These are phyloP conservation scores for Palythoa grandis DNA, from an alignment of 92 coral and sea anemone species.

Conservation along the genomic window DNA sequence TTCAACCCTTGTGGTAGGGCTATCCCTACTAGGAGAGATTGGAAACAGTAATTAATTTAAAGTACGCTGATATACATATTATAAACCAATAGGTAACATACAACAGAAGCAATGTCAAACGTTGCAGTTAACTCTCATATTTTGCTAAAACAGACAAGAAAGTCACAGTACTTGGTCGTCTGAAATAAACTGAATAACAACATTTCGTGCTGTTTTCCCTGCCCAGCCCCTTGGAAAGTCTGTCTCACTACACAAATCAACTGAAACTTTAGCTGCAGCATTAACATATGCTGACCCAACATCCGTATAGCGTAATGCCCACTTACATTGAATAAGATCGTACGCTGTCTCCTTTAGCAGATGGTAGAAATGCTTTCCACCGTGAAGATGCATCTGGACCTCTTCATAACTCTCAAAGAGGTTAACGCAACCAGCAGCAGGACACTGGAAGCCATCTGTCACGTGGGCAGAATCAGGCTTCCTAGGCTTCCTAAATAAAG, in stretches of 20 bases:
- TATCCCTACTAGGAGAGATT: neutral
- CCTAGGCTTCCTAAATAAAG: neutral
- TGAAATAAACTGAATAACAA: neutral
- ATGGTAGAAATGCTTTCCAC: constrained; percentile 43
- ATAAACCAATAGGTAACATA: too few relatives aligned
- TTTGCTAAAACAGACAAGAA: neutral
- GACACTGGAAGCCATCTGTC: constrained; percentile 20
- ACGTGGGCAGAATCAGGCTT: neutral
- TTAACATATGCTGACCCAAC: neutral
- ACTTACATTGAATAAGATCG: constrained; percentile 34
- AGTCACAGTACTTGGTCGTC: neutral
- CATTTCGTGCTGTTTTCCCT: neutral
- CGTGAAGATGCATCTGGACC: constrained; percentile 54
- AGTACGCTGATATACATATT: too few relatives aligned
- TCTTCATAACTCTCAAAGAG: constrained; percentile 19
- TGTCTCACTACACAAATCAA: neutral
- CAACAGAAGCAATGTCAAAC: neutral
- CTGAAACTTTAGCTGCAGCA: neutral
- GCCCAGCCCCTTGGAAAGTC: neutral
- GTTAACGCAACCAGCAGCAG: constrained; percentile 52
- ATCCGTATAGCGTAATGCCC: constrained; percentile 1
- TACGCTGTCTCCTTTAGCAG: constrained; percentile 46
- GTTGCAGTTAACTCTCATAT: neutral
- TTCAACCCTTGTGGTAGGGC: neutral
- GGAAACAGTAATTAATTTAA: neutral